Base-by-base conservation (phyloP, 2,113 vertebrate genomes). In the Merops nubicus region DNA sequence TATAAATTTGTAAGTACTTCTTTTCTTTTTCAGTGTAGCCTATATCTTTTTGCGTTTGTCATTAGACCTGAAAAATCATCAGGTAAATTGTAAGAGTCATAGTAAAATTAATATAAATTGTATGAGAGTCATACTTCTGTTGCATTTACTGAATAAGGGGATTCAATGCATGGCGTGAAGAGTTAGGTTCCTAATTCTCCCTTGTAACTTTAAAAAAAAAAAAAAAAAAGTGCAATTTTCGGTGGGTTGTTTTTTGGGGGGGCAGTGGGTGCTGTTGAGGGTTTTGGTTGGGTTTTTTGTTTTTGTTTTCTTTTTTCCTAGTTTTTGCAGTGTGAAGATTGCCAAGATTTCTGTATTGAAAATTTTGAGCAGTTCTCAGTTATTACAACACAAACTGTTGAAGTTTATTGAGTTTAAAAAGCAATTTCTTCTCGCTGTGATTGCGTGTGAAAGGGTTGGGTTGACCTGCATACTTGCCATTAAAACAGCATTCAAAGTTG, bases 1-100 rank as follows among this genome's bases (percentile, higher is more conserved):
- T 95, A 98, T 98, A 97, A 98, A 98, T 97, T 80, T 99, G 99
- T 99, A 98, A 99, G 99, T 99, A 97, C 42, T 63, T 22, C 36
- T 47, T 14, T 72, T 76, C 9, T 63, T 96, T 91, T 33, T 54
- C 6, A 13, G 4, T 56, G 80, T 72, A 79, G 20, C 3, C 28
- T 78, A 20, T 45, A 74, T 85, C 19, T 50, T 77, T 76, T 47
- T 91, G 22, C 11, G 79, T 89, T 64, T 85, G 5, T 85, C 17
- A 45, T 69, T 69, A 88, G 40, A 45, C 38, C 22, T 72, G 19
- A 88, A 93, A 89, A 70, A 23, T 51, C 7, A 15, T 72, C 9
- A 13, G 23, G 7, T n/a, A n/a, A n/a, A n/a, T n/a, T n/a, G n/a
- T n/a, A n/a, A n/a, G n/a, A n/a, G n/a, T n/a, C n/a, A n/a, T n/a